Conservation (phyloP, 1,140 invertebrate species). For the Caenorhabditis inopinata region DNA sequence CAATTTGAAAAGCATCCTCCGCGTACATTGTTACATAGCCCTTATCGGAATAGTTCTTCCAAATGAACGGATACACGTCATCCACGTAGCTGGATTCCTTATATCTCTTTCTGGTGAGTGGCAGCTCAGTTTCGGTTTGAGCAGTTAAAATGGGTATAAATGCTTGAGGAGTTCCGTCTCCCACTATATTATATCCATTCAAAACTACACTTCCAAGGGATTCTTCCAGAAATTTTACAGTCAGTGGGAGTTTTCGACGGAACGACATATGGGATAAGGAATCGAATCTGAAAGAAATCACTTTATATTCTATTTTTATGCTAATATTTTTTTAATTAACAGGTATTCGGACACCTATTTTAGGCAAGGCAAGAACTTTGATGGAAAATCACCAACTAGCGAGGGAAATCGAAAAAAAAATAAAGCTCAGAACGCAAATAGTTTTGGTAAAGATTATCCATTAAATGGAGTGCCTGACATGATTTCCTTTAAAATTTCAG, state of each 20-base stretch:
- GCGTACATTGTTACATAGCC: slow-evolving; percentile 78
- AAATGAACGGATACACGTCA: slow-evolving; percentile 74
- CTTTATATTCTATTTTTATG: too few relatives aligned
- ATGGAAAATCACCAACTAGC: too few relatives aligned
- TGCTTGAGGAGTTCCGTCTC: slow-evolving; percentile 89
- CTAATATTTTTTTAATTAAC: too few relatives aligned
- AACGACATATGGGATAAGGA: slow-evolving; percentile 84
- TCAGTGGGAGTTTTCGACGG: slow-evolving; percentile 80
- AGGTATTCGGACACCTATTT: too few relatives aligned
- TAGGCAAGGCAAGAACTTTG: too few relatives aligned
- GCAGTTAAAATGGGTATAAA: slow-evolving; percentile 84
- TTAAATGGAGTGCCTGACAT: too few relatives aligned
- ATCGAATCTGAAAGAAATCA: slow-evolving; percentile 87
- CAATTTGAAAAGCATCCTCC: slow-evolving; percentile 81
- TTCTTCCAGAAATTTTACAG: slow-evolving; percentile 77
- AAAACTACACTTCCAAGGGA: slow-evolving; percentile 71
- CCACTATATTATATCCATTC: slow-evolving; percentile 73
- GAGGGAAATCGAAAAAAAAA: too few relatives aligned
- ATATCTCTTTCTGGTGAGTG: slow-evolving; percentile 76
- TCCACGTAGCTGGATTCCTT: slow-evolving; percentile 74
- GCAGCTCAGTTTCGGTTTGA: slow-evolving; percentile 82
- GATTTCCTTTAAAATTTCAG: neutral
- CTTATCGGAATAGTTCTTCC: slow-evolving; percentile 73
- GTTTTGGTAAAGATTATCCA: too few relatives aligned
- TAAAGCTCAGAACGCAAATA: too few relatives aligned